Conservation (phyloP, 2,113 vertebrate species). For the Cairina moschata region DNA sequence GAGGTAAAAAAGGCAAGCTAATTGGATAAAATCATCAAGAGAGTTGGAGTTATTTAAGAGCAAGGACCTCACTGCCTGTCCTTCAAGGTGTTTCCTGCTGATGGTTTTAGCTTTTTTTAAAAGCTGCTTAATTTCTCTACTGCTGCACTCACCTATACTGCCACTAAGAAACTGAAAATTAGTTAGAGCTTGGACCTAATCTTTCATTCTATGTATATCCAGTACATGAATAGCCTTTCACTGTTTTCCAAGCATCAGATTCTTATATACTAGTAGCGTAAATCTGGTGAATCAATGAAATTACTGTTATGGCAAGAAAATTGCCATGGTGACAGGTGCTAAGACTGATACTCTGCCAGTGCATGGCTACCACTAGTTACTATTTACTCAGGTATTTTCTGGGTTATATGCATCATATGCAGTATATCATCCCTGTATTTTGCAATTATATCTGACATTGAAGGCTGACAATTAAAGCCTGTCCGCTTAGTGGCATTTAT, state of each 20-base stretch:
- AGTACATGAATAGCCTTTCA: neutral
- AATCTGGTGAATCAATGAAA: neutral
- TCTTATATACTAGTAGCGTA: neutral
- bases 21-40: neutral
- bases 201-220: neutral
- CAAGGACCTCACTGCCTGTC: neutral
- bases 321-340: neutral
- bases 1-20: neutral
- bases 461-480: neutral
- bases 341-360: neutral
- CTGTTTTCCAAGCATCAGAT: neutral
- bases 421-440: neutral
- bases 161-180: neutral
- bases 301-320: neutral
- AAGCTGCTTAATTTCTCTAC: neutral
- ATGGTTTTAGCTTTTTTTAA: neutral
- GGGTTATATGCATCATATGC: neutral
- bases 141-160: neutral
- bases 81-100: neutral
- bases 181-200: neutral
- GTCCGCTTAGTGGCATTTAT: neutral
- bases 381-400: neutral
- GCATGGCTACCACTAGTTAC: neutral
- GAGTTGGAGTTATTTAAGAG: neutral
- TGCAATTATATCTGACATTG: neutral